Conservation (phyloP, 1,140 invertebrate genomes). For the Musca domestica region DNA sequence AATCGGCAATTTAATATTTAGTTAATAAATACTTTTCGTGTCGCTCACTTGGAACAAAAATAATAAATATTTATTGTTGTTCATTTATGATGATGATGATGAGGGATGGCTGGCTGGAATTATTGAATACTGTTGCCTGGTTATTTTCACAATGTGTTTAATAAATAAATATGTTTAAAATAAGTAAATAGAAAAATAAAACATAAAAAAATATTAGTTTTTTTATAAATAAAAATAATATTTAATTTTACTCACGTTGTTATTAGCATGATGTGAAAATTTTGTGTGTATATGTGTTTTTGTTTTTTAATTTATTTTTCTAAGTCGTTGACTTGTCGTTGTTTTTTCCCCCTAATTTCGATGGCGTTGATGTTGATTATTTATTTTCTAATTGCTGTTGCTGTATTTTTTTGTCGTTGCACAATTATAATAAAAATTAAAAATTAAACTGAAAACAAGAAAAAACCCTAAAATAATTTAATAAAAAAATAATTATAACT, state of each 20-base stretch:
- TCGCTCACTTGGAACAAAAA: too few relatives aligned
- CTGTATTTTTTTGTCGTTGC: not conserved
- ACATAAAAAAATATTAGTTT: not conserved
- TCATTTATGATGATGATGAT: too few relatives aligned
- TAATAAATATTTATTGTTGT: too few relatives aligned
- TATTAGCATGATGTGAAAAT: slow-evolving; percentile 22
- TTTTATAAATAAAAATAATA: slow-evolving; percentile 2
- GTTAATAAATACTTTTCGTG: too few relatives aligned
- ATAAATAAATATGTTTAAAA: not conserved
- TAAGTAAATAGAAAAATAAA: not conserved
- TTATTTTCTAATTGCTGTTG: too few relatives aligned
- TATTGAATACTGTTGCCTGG: too few relatives aligned
- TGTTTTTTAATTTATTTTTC: not conserved
- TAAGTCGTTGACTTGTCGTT: not conserved
- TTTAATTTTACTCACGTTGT: slow-evolving; percentile 16
- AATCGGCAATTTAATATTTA: not conserved
- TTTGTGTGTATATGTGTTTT: not conserved
- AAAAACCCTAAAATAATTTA: not conserved
- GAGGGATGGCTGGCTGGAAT: too few relatives aligned
- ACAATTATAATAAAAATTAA: not conserved
- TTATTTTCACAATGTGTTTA: too few relatives aligned
- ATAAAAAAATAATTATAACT: not conserved
- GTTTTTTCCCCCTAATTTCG: not conserved
- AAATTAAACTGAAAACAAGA: not conserved
- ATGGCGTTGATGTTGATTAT: too few relatives aligned